These are phyloP conservation scores for Pycnomerus fuliginosus DNA, from an alignment of 2,888 invertebrate species.

Conservation along the genomic window DNA sequence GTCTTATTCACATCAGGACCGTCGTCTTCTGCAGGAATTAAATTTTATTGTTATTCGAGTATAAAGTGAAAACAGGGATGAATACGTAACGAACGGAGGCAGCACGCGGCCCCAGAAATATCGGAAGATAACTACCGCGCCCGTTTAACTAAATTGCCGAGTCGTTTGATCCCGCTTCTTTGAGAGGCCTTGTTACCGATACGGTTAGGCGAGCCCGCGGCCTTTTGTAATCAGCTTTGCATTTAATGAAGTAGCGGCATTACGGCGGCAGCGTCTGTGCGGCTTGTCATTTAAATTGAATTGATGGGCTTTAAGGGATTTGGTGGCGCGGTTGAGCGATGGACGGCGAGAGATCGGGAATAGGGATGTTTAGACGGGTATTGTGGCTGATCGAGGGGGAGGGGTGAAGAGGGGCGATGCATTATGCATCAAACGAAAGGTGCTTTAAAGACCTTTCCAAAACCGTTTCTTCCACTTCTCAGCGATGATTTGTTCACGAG, in stretches of 20 bases:
- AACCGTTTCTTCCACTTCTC: too few species aligned
- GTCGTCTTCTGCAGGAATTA: conserved; percentile 7
- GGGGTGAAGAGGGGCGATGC: too few species aligned
- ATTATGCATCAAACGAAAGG: too few species aligned
- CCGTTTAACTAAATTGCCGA: conserved; percentile 12
- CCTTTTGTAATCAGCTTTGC: conserved; percentile 9
- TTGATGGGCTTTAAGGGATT: conserved; percentile 12
- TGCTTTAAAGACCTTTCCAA: too few species aligned
- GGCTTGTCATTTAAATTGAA: conserved; percentile 11
- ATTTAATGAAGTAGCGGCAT: conserved; percentile 7
- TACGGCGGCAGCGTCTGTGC: not conserved
- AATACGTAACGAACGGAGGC: conserved; percentile 10
- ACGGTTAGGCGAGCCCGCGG: not conserved
- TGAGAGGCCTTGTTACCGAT: conserved; percentile 6
- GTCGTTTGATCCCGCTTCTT: conserved; percentile 10
- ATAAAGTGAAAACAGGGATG: conserved; percentile 11
- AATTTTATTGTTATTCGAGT: conserved; percentile 17
- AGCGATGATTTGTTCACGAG: too few species aligned
- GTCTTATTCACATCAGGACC: conserved; percentile 7
- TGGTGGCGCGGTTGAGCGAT: too few species aligned
- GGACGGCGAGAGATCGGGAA: too few species aligned
- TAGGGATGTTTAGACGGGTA: too few species aligned
- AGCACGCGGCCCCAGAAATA: conserved; percentile 4
- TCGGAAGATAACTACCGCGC: conserved; percentile 9
- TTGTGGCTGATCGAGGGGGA: too few species aligned